A percentile compares a stretch with the other conserved stretches of the same genome.
phyloP scores from a whole-genome alignment of 2,888 invertebrate species.

The Coenonympha arcania region DNA sequence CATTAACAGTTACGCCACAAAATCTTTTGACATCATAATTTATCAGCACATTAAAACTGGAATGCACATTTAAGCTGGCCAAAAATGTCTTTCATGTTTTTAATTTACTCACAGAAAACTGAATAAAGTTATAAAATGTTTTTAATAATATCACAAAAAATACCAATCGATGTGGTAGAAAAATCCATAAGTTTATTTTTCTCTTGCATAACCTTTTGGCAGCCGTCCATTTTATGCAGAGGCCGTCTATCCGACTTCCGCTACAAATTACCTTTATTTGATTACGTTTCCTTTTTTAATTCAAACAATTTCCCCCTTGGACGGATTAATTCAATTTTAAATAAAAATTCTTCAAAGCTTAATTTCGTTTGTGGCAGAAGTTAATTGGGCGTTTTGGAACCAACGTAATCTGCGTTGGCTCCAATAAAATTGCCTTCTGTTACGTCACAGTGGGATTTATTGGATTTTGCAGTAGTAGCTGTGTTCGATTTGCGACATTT shows the following conservation, averaged over 20 bases:
- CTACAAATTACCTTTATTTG: constrained; percentile 21
- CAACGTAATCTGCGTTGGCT: neutral
- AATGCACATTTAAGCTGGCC: too few species aligned
- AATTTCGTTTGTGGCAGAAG: constrained; percentile 3
- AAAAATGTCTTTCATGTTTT: too few species aligned
- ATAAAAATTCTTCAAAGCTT: constrained; percentile 14
- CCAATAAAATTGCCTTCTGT: neutral
- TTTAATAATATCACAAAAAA: too few species aligned
- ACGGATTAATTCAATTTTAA: constrained; percentile 20
- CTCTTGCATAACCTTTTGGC: constrained; percentile 12
- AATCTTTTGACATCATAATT: too few species aligned
- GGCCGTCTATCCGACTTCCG: constrained; percentile 14
- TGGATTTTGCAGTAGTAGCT: neutral
- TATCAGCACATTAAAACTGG: too few species aligned
- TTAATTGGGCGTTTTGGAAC: neutral
- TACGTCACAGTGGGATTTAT: neutral
- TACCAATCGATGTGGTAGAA: neutral
- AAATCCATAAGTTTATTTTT: neutral
- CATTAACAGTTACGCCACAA: too few species aligned
- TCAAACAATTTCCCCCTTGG: constrained; percentile 17
- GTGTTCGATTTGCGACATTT: neutral
- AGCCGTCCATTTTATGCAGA: constrained; percentile 10
- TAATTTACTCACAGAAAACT: too few species aligned
- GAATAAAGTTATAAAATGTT: too few species aligned
- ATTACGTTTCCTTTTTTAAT: constrained; percentile 22